Conservation (phyloP, 2,888 invertebrate genomes). For the Spodoptera picta region DNA sequence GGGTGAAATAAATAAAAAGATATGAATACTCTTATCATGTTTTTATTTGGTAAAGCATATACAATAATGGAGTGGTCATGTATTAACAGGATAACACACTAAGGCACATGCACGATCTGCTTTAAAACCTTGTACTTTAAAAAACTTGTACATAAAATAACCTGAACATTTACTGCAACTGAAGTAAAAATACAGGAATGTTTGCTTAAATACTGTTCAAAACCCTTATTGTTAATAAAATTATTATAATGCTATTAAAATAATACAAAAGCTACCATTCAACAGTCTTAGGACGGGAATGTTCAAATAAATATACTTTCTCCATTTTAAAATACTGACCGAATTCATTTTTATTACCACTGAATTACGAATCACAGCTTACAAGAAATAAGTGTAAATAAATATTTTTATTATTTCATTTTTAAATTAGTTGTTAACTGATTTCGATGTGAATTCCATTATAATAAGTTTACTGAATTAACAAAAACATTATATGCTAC, state of each 20-base stretch:
- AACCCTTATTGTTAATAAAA: conserved; percentile 43
- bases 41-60: conserved; percentile 75
- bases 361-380: conserved; percentile 56
- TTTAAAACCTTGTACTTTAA: conserved; percentile 67
- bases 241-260: conserved; percentile 45
- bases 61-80: conserved; percentile 64
- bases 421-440: conserved; percentile 39
- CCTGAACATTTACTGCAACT: conserved; percentile 34
- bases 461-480: conserved; percentile 28
- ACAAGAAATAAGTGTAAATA: conserved; percentile 46
- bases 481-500: conserved; percentile 33
- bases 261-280: conserved; percentile 56
- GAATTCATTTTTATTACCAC: conserved; percentile 38
- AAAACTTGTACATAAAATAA: conserved; percentile 58
- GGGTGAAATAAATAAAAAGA: conserved; percentile 30
- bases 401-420: conserved; percentile 30
- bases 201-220: conserved; percentile 59
- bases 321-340: conserved; percentile 55
- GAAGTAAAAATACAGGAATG: conserved; percentile 58
- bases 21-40: conserved; percentile 54
- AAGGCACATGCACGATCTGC: conserved; percentile 74
- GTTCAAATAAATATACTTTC: conserved; percentile 66
- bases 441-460: conserved; percentile 55
- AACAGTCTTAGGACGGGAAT: conserved; percentile 71
- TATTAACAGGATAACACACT: conserved; percentile 58